Percentiles rank a stretch among this genome's conserved stretches.
These are phyloP conservation scores for Microplitis deprimator DNA, from an alignment of 2,888 invertebrate species.

Conservation along the genomic window DNA sequence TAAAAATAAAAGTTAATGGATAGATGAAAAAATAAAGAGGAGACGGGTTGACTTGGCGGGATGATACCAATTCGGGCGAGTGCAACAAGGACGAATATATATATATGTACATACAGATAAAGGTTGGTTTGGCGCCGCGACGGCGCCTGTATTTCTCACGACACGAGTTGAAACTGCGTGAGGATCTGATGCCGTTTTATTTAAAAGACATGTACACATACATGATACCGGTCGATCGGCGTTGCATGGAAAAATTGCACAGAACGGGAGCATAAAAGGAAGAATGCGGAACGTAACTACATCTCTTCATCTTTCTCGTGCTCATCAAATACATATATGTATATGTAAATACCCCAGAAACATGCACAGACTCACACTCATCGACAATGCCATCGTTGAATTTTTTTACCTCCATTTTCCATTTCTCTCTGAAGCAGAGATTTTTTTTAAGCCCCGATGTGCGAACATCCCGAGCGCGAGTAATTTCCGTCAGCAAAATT, in stretches of 20 bases:
- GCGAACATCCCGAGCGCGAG: neutral
- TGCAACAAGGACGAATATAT: neutral
- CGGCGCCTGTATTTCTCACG: conserved; percentile 30
- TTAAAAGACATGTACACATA: conserved; percentile 7
- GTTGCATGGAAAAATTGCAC: conserved; percentile 37
- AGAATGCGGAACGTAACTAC: conserved; percentile 45
- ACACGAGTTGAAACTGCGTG: conserved; percentile 34
- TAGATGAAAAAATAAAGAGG: neutral
- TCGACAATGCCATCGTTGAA: neutral
- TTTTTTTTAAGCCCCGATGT: neutral
- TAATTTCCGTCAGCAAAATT: neutral
- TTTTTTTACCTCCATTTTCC: conserved; percentile 2
- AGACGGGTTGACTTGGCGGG: conserved; percentile 35
- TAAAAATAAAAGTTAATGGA: conserved; percentile 6
- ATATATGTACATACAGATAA: neutral
- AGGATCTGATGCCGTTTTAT: conserved; percentile 17
- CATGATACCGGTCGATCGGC: conserved; percentile 32
- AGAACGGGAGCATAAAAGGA: conserved; percentile 42
- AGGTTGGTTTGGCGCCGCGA: conserved; percentile 30
- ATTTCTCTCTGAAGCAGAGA: neutral
- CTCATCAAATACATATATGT: conserved; percentile 12
- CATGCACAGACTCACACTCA: neutral
- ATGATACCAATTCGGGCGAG: conserved; percentile 2
- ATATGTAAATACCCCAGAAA: neutral
- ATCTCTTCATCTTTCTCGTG: conserved; percentile 22